Evolutionary conservation across 2,113 vertebrate genomes (phyloP).

Genomic region (Rhodinocichla rosea): DNA sequence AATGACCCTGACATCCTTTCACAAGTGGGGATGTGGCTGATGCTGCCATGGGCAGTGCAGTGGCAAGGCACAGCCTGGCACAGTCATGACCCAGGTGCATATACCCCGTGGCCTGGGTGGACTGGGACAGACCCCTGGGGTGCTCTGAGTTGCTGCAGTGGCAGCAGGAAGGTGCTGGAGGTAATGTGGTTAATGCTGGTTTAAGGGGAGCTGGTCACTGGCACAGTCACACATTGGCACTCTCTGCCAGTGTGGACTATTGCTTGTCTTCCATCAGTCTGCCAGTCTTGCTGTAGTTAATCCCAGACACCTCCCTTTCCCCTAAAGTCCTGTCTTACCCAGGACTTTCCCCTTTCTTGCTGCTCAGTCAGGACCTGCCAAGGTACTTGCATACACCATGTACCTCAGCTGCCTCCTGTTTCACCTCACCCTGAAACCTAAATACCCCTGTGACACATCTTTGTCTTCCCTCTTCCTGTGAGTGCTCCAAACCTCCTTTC

Average conservation of each 20-base stretch:
- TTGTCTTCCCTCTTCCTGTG: neutral
- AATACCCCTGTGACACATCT: rapidly evolving
- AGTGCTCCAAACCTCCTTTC: neutral
- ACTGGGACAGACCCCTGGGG: neutral
- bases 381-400: rapidly evolving
- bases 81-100: neutral
- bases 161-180: neutral
- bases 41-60: neutral
- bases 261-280: neutral
- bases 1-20: neutral
- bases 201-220: neutral
- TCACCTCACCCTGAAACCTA: neutral
- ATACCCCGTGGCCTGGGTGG: rapidly evolving
- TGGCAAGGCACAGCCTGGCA: neutral
- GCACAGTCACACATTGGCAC: neutral
- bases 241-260: neutral
- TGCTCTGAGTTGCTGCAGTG: neutral
- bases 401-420: neutral
- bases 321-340: neutral
- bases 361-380: neutral
- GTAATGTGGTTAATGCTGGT: neutral
- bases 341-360: neutral
- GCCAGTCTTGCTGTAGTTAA: neutral
- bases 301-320: neutral
- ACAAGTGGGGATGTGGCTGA: neutral